Conservation (phyloP, 2,113 vertebrate genomes). For the Zosterops borbonicus region DNA sequence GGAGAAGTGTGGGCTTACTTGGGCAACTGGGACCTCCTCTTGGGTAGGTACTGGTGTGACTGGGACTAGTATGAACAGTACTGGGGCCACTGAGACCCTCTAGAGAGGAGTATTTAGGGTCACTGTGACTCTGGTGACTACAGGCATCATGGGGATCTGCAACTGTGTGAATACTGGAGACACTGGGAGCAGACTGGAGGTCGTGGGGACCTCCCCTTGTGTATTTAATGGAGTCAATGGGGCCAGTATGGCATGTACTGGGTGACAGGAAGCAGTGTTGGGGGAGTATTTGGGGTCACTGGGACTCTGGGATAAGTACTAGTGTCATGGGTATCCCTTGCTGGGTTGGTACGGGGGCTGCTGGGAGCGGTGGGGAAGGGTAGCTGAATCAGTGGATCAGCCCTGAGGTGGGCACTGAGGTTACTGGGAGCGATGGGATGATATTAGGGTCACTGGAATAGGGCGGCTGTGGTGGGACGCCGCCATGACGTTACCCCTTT, state of each 20-base stretch:
- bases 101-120: not conserved
- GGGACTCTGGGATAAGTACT: not conserved
- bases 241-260: not conserved
- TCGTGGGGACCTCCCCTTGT: not conserved
- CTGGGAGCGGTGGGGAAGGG: not conserved
- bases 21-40: not conserved
- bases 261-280: not conserved
- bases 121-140: not conserved
- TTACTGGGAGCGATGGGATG: not conserved
- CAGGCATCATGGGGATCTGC: not conserved
- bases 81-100: not conserved
- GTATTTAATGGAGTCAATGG: not conserved
- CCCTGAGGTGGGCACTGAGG: not conserved
- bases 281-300: not conserved
- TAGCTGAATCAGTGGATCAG: not conserved
- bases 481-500: not conserved
- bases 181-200: not conserved
- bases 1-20: no score
- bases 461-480: fast-evolving
- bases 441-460: not conserved
- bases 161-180: not conserved
- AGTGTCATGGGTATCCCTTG: not conserved
- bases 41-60: not conserved
- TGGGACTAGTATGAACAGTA: not conserved
- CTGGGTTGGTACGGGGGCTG: not conserved